Base-by-base conservation (phyloP, 2,888 invertebrate genomes). In the Euspilapteryx auroguttella region DNA sequence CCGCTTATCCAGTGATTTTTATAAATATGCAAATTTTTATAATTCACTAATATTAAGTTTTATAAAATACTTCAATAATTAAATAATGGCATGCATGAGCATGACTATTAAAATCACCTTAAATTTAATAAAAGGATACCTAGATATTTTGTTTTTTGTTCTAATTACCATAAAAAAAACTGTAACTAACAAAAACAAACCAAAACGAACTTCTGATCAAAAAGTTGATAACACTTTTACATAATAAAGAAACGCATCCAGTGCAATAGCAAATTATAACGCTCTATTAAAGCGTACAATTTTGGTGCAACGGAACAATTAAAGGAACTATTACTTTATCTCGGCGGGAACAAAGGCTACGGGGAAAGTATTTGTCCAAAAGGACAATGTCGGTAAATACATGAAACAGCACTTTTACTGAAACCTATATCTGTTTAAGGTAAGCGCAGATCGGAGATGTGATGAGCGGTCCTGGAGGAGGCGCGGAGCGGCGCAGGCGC, bases 331-430 rank as follows among this genome's bases (percentile, higher is more conserved):
- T 21, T 11, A 21, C 27, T 21, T 21, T 21, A 21, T 12, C 12
- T 17, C 17, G 17, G 25, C 13, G 6, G 14, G n/a, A 28, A 21
- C 21, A 28, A 28, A 14, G 28, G 25, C 27, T 14, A 25, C 29
- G 21, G 32, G 32, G 32, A 32, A 32, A 30, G 29, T 29, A 28
- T 23, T 28, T 24, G 10, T 26, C 24, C 15, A 29, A 32, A 9
- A 22, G 22, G 22, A 22, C 22, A 22, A 22, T 22, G 22, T 29
- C 17, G 17, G 44, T 48, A 45, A 45, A 45, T 50, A 53, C 44
- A 47, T 47, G 47, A 55, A 53, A 55, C 48, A 68, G 63, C 69
- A 73, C 73, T 71, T 73, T 75, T 73, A 65, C 69, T 71, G 64
- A 57, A 56, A 54, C 55, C 49, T 52, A 46, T 54, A 34, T 42